A percentile compares a stretch with the other conserved stretches of the same genome.
Evolutionary conservation across 2,113 vertebrate genomes (phyloP).

Genomic region (Oxygymnocypris stewartii): DNA sequence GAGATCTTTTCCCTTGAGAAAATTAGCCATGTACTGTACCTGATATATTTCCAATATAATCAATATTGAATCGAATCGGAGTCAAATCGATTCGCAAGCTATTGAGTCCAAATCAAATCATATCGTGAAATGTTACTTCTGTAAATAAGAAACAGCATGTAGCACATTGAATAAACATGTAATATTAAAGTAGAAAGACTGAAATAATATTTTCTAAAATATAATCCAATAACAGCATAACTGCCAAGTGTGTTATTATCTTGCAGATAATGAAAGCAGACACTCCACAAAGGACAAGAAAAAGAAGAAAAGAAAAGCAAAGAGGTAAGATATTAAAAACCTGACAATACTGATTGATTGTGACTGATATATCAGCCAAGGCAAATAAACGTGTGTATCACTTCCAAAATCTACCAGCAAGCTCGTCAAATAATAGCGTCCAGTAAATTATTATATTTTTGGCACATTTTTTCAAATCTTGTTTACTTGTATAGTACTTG

Average conservation of each 20-base stretch:
- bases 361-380: not conserved
- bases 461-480: not conserved
- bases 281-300: slow-evolving; percentile 75
- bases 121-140: not conserved
- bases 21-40: no score
- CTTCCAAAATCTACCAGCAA: not conserved
- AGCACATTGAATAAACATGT: not conserved
- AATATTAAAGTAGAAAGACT: not conserved
- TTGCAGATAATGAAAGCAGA: slow-evolving; percentile 73
- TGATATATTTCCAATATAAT: no score
- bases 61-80: no score
- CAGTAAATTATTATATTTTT: not conserved
- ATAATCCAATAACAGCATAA: not conserved
- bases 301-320: slow-evolving; percentile 83
- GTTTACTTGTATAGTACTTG: not conserved
- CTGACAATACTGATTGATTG: not conserved
- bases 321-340: slow-evolving; percentile 73
- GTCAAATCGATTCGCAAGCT: no score
- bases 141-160: no score
- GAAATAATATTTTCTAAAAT: not conserved
- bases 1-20: no score
- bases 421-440: not conserved
- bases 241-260: not conserved
- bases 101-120: not conserved
- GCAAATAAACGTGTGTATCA: not conserved